Base-by-base conservation (phyloP, 2,888 invertebrate genomes). In the Synanthedon vespiformis region DNA sequence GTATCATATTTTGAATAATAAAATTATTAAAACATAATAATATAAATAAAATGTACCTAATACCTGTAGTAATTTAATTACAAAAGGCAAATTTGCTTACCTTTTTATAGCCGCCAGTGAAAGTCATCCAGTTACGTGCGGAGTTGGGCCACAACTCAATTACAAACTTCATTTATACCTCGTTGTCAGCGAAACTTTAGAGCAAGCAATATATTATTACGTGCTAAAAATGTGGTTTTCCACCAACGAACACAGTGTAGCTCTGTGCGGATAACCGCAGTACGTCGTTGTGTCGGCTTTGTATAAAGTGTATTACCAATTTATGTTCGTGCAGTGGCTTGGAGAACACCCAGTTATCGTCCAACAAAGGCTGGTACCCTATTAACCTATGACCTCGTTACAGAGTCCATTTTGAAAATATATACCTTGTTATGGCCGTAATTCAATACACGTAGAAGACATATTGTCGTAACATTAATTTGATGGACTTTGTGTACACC, bases 301-400 rank as follows among this genome's bases (percentile, higher is more conserved):
- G 34, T 44, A 44, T 14, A 44, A 1, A 44, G 44, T 44, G 8
- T 44, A n/a, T 12, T 44, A 14, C n/a, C n/a, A 14, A 12, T 13
- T 11, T 44, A 14, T n/a, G 4, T 44, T 11, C 6, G 44, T 44
- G 44, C 11, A 13, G 13, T 16, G 16, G 16, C 22, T 48, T 48
- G 16, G 48, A 48, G 44, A 48, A 48, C 55, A 59, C 59, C 59
- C 57, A 61, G 52, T 56, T 57, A 58, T 54, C 51, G 61, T 57
- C 61, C 56, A 50, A 57, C 58, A 60, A 50, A 50, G 64, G 60
- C 63, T 61, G 63, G 63, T 64, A 67, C 65, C 69, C 64, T 63
- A 60, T 70, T 73, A 69, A 72, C 75, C 74, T 72, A 57, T 66
- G 70, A 74, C 72, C 73, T 67, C 61, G 70, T 74, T 75, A 67